Base-by-base conservation (phyloP, 2,888 invertebrate species). In the Molorchus minor region DNA sequence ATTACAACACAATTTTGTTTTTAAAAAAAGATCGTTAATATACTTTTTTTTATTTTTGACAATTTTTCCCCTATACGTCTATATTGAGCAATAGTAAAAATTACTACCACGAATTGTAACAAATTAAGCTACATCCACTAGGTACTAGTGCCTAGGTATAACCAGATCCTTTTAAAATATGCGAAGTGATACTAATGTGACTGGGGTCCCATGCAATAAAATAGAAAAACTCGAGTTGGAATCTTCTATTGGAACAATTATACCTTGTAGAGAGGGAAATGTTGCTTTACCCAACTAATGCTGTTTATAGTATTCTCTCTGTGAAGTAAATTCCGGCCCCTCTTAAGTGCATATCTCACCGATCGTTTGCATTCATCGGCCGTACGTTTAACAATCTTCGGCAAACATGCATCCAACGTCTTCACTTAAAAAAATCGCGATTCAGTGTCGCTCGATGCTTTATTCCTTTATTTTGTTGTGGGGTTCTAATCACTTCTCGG, bases 171-270 rank as follows among this genome's bases (percentile, higher is more conserved):
- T 13, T 12, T 13, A n/a, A 49, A 25, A n/a, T 40, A 40, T 52
- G 29, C 13, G 21, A 13, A 46, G 47, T 36, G 47, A 47, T 33
- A 35, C 5, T 46, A 33, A 46, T 52, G 41, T 13, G 51, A 41
- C 10, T 30, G 41, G 51, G 51, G 40, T 19, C 17, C 20, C 41
- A 52, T 17, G 41, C 30, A 16, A 5, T 41, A 30, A 41, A 52
- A 52, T 41, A 52, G 20, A 52, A 52, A 52, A 16, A n/a, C 10
- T n/a, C 29, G 19, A 25, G 29, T 36, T 13, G 41, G 60, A 52
- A 60, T 60, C 21, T 52, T 56, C 49, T 57, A 61, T 61, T 54
- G 30, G 49, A 15, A 51, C 54, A 54, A 61, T 61, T 61, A 61
- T 49, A 35, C 61, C 61, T 57, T 61, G 52, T 60, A 56, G 46